phyloP scores from a whole-genome alignment of 2,113 vertebrate genomes.

The Butorides virescens region DNA sequence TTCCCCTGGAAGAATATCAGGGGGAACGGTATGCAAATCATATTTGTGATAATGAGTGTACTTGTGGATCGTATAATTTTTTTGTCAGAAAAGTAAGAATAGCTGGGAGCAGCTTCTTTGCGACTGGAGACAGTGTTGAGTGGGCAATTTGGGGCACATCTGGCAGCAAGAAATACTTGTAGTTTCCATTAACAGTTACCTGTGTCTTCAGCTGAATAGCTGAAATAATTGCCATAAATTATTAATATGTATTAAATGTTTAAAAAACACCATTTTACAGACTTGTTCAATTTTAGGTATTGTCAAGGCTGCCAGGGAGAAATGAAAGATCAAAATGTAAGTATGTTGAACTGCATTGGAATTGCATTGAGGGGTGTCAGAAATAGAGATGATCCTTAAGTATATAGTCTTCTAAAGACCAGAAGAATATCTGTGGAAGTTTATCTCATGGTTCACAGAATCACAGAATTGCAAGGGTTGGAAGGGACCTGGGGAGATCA shows the following conservation, averaged over 20 bases:
- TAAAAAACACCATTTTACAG: not conserved
- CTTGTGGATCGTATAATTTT: not conserved
- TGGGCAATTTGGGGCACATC: not conserved
- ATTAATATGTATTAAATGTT: not conserved
- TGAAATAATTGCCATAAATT: not conserved
- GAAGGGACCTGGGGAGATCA: too few species aligned
- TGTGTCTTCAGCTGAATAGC: not conserved
- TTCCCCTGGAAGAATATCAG: conserved; percentile 71
- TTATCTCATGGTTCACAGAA: not conserved
- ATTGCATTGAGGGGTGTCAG: not conserved
- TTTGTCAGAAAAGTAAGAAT: not conserved
- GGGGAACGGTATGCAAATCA: conserved; percentile 77
- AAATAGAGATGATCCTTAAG: not conserved
- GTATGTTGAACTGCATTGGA: conserved; percentile 51
- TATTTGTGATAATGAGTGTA: not conserved
- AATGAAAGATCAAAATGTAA: conserved; percentile 90
- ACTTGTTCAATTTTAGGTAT: conserved; percentile 73
- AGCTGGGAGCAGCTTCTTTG: not conserved
- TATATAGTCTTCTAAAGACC: not conserved
- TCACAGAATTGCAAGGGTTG: too few species aligned
- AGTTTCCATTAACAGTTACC: not conserved
- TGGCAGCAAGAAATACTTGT: not conserved
- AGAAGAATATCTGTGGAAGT: not conserved
- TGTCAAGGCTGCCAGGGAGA: conserved; percentile 91
- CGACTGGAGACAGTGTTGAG: not conserved